Evolutionary conservation across 2,888 invertebrate genomes (phyloP).

Genomic region (Dinocampus coccinellae): DNA sequence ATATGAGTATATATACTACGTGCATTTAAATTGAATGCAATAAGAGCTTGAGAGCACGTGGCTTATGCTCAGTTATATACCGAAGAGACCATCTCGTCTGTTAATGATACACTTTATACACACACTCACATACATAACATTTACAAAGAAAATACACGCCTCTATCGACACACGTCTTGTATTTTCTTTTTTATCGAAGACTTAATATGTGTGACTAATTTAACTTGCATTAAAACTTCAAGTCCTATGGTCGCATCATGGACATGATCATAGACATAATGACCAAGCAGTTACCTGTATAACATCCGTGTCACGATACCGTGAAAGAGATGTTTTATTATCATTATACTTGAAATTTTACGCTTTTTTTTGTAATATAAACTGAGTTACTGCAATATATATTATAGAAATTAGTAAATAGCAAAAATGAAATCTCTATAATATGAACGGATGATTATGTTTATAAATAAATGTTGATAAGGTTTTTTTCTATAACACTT

Average conservation of each 20-base stretch:
- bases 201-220: constrained; percentile 41
- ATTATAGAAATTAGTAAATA: no score
- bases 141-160: constrained; percentile 27
- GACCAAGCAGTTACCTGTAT: constrained; percentile 32
- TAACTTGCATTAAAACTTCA: constrained; percentile 42
- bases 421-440: no score
- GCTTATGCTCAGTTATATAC: not conserved
- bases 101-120: constrained; percentile 43
- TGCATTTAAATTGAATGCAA: constrained; percentile 4
- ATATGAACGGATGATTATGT: no score
- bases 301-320: constrained; percentile 29
- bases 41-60: constrained; percentile 18
- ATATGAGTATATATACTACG: not conserved
- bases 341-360: constrained; percentile 8
- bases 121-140: constrained; percentile 42
- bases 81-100: constrained; percentile 37
- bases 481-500: no score
- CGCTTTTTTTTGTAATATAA: constrained; percentile 16
- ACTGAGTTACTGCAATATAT: no score
- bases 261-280: constrained; percentile 43
- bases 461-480: no score
- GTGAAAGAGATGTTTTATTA: constrained; percentile 26
- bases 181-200: not conserved
- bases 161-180: not conserved
- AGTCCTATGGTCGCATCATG: constrained; percentile 34